Evolutionary conservation across 2,797 vertebrate species (phyloP).

Genomic region (Amblyraja radiata): DNA sequence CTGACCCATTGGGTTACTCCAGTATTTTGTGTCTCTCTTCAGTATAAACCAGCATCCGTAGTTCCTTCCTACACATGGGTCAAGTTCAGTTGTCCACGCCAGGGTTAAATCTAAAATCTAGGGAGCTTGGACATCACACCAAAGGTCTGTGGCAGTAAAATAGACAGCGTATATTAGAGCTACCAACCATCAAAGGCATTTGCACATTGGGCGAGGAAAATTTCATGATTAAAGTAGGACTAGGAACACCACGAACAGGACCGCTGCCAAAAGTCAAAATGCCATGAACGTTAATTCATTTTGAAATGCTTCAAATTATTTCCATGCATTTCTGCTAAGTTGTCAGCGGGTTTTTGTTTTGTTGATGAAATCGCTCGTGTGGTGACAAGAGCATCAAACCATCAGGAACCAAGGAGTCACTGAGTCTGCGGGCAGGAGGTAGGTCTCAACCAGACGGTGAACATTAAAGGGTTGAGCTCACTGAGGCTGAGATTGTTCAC

Average conservation of each 20-base stretch:
- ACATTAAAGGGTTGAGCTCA: neutral
- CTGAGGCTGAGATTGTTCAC: neutral
- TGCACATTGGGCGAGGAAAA: neutral
- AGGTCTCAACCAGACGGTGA: neutral
- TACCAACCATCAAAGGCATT: neutral
- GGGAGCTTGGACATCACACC: neutral
- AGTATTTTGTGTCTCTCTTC: too few species aligned
- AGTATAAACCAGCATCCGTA: too few species aligned
- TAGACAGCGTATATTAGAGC: neutral
- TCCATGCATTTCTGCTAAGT: neutral
- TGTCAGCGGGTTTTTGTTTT: neutral
- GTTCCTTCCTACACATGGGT: too few species aligned
- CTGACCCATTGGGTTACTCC: too few species aligned
- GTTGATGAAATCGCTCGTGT: neutral
- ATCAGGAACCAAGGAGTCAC: neutral
- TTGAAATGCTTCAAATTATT: conserved; percentile 23
- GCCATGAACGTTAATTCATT: neutral
- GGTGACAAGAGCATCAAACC: conserved; percentile 13
- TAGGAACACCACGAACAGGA: neutral
- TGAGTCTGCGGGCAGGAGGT: neutral
- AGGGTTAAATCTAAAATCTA: neutral
- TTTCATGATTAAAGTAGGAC: conserved; percentile 4
- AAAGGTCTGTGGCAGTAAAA: neutral
- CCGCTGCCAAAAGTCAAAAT: neutral
- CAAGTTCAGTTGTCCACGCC: neutral